Evolutionary conservation across 2,113 vertebrate genomes (phyloP), one percentile per base, ranked within the genome.

Genomic region (Siniperca knerii): DNA sequence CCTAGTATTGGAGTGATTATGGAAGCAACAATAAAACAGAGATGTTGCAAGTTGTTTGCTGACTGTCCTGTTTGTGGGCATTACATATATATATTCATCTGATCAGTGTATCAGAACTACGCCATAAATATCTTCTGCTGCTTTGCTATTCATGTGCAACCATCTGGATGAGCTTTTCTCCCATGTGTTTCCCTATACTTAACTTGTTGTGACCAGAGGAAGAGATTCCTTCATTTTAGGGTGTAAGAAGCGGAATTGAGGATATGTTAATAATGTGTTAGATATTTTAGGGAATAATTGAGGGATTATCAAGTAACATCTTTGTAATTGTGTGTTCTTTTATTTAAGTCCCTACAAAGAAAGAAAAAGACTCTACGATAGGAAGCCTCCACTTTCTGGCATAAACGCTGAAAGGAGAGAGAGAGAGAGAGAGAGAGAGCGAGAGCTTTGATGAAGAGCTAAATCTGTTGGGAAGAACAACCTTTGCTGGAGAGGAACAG

Each of bases 381-480:
- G n/a, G 50, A 82, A 75, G 21, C 18, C 54, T 33, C 61, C 61
- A 20, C 50, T 73, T 18, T 73, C 2, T 9, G 70, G 12, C 21
- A 9, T 13, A 10, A 48, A 60, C 4, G 20, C 20, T 48, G 83
- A 69, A 37, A 64, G 44, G n/a, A 2, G 57, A 42, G 52, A 33
- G 33, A 46, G n/a, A 2, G 57, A 42, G 52, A 33, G 33, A 46
- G 77, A 60, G 8, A 23, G 3, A 35, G 40, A 64, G 7, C 5
- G 78, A 29, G 61, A 62, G 67, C 69, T 67, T 23, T 29, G 69
- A 87, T 52, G 44, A 55, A 42, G 57, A 58, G 66, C 67, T 69
- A 77, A 80, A 81, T 77, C 58, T 69, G 77, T 3, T 3, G 12
- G 40, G n/a, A 67, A 50, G 44, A 55, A 18, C 23, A 50, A 65